phyloP scores from a whole-genome alignment of 2,888 invertebrate genomes.

The Tetramorium bicarinatum region DNA sequence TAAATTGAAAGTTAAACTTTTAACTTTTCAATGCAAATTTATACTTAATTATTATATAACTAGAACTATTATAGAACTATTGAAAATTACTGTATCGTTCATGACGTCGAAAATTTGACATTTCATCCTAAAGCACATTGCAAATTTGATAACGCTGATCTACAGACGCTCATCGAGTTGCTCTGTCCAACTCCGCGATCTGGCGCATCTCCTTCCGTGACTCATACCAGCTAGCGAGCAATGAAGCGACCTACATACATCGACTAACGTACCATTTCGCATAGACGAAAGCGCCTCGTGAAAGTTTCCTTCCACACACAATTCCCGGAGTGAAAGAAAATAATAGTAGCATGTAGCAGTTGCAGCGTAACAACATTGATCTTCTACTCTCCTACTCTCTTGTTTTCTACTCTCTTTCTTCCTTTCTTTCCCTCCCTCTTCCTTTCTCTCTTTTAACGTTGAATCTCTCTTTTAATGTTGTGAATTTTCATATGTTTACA shows the following conservation, averaged over 20 bases:
- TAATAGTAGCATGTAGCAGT: constrained; percentile 70
- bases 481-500: not conserved
- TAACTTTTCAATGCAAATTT: not conserved
- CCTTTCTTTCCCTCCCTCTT: not conserved
- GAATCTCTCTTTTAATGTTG: too few relatives aligned
- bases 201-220: constrained; percentile 52
- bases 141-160: constrained; percentile 42
- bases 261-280: constrained; percentile 44
- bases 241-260: constrained; percentile 52
- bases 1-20: not conserved
- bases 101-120: not conserved
- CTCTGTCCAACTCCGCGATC: constrained; percentile 23
- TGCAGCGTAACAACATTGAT: constrained; percentile 79
- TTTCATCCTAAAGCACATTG: not conserved
- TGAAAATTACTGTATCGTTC: not conserved
- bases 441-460: constrained; percentile 14
- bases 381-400: constrained; percentile 58
- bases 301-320: constrained; percentile 52
- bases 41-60: not conserved
- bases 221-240: constrained; percentile 38
- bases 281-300: constrained; percentile 43
- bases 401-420: constrained; percentile 39
- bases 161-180: constrained; percentile 41
- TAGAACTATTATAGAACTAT: not conserved
- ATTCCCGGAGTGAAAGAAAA: constrained; percentile 49